A percentile compares a stretch with the other conserved stretches of the same genome.
Evolutionary conservation across 2,797 vertebrate genomes (phyloP).

Genomic region (Spinus olivaceus): DNA sequence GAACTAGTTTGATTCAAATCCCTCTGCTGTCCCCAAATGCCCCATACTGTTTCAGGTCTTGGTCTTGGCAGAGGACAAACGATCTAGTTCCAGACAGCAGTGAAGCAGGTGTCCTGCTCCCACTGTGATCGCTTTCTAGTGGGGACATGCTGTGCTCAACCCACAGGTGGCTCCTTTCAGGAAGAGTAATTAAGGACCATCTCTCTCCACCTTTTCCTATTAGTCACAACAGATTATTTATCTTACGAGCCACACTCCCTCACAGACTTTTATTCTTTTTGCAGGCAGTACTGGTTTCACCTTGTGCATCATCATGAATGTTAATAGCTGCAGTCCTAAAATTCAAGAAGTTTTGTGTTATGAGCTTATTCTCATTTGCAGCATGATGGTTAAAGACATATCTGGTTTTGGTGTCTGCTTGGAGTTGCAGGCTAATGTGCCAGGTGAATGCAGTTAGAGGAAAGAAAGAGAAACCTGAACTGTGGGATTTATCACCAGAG

Average conservation of each 20-base stretch:
- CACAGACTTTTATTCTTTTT: background rate
- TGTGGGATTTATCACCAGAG: background rate
- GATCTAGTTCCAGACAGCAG: background rate
- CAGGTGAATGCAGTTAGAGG: background rate
- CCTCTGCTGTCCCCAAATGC: background rate
- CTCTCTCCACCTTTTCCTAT: background rate
- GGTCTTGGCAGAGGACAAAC: background rate
- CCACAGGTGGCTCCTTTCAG: constrained; percentile 15
- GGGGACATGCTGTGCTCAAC: background rate
- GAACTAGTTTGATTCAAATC: background rate
- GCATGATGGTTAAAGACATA: background rate
- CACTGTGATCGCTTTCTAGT: background rate
- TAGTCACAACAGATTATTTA: background rate
- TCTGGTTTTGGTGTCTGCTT: background rate
- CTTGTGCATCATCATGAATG: background rate
- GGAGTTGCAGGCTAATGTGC: background rate
- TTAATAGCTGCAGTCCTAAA: background rate
- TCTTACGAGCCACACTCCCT: background rate
- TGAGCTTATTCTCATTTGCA: background rate
- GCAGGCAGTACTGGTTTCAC: background rate
- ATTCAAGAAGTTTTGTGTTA: background rate
- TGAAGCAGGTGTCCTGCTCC: background rate
- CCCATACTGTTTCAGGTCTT: background rate
- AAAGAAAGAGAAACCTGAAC: background rate
- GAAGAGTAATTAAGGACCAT: background rate